Evolutionary conservation across 2,888 invertebrate species (phyloP).

Genomic region (Seira ritae): DNA sequence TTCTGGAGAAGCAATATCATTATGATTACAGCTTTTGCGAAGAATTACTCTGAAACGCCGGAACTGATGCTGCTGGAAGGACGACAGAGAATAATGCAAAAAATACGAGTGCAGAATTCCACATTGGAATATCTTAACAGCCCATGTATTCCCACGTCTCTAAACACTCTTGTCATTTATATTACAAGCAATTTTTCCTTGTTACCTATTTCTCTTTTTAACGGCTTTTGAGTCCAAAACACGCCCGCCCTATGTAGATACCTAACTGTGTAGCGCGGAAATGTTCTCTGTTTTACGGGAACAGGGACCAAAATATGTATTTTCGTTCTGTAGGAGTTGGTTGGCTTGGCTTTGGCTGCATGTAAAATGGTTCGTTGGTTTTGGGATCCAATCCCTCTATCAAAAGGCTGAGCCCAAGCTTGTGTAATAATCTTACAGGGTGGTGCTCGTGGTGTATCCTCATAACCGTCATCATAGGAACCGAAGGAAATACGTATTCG

Average conservation of each 20-base stretch:
- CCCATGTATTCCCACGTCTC: constrained; percentile 58
- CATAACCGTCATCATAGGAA: constrained; percentile 24
- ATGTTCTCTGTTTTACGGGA: neutral
- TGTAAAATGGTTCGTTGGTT: neutral
- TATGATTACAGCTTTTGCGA: neutral
- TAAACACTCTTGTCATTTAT: constrained; percentile 61
- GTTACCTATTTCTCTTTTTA: constrained; percentile 63
- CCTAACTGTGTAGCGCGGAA: neutral
- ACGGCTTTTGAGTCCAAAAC: constrained; percentile 48
- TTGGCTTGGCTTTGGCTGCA: neutral
- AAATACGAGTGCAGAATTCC: constrained; percentile 60
- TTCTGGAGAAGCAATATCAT: neutral
- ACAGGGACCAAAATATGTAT: neutral
- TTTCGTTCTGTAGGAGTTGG: neutral
- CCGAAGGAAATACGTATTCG: constrained; percentile 40
- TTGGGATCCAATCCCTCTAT: neutral
- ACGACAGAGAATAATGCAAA: constrained; percentile 63
- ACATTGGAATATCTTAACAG: constrained; percentile 61
- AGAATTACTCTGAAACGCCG: constrained; percentile 10
- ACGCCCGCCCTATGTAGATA: neutral
- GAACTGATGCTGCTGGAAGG: neutral
- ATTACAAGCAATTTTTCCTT: constrained; percentile 60
- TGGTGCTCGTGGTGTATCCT: neutral
- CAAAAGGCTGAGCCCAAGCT: constrained; percentile 8
- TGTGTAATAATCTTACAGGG: constrained; percentile 44